Evolutionary conservation across 1,140 invertebrate genomes (phyloP).

Genomic region (Riptortus pedestris): DNA sequence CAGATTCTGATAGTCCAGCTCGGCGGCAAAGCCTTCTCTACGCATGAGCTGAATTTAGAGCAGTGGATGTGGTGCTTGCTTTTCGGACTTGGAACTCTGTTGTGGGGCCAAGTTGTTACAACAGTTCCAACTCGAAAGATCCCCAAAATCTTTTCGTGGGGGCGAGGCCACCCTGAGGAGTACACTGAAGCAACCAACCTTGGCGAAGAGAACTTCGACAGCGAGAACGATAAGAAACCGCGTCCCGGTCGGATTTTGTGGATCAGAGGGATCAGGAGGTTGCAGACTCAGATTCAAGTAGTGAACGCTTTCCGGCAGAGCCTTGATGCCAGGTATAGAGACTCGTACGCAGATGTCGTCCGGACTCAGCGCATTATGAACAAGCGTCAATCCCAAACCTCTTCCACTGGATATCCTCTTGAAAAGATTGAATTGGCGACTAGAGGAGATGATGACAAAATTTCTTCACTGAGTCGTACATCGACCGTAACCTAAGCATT

Average conservation of each 20-base stretch:
- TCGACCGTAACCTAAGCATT: too few species aligned
- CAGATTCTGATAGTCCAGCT: conserved; percentile 97
- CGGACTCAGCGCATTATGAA: too few species aligned
- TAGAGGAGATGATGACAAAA: too few species aligned
- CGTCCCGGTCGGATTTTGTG: conserved; percentile 92
- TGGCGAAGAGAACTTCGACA: conserved; percentile 70
- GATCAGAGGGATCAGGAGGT: conserved; percentile 93
- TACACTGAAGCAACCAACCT: conserved; percentile 60
- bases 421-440: too few species aligned
- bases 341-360: too few species aligned
- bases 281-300: conserved; percentile 88
- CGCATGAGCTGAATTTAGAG: conserved; percentile 75
- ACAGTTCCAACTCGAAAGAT: conserved; percentile 90
- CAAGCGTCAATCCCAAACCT: too few species aligned
- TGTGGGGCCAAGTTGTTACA: conserved; percentile 97
- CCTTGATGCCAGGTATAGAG: background rate
- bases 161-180: conserved; percentile 81
- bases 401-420: too few species aligned
- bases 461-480: too few species aligned
- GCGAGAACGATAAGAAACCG: conserved; percentile 77
- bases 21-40: conserved; percentile 94
- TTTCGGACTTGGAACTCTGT: conserved; percentile 87
- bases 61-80: conserved; percentile 99
- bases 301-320: background rate
- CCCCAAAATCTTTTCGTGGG: conserved; percentile 89